Evolutionary conservation across 2,888 invertebrate species (phyloP).

Genomic region (Leucania comma): DNA sequence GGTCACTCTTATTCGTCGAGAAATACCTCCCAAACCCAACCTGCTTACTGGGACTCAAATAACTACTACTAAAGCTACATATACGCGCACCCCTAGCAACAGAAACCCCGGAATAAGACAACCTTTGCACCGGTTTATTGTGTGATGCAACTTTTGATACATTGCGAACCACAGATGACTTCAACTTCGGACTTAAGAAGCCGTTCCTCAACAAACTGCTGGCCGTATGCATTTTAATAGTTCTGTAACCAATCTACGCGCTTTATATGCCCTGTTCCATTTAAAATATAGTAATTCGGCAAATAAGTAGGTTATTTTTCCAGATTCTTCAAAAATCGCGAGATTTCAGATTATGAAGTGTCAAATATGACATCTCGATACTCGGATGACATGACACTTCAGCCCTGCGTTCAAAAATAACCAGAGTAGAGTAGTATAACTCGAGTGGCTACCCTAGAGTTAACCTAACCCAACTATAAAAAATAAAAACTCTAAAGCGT

Average conservation of each 20-base stretch:
- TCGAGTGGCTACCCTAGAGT: too few species aligned
- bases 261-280: constrained; percentile 70
- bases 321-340: constrained; percentile 79
- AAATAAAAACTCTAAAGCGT: too few species aligned
- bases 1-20: constrained; percentile 82
- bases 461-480: too few species aligned
- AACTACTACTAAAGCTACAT: constrained; percentile 71
- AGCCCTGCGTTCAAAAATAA: too few species aligned
- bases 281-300: constrained; percentile 65
- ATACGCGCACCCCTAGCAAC: constrained; percentile 67
- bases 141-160: constrained; percentile 87
- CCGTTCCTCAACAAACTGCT: constrained; percentile 81
- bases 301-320: constrained; percentile 83
- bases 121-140: constrained; percentile 76
- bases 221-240: constrained; percentile 82
- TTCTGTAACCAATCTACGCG: constrained; percentile 37
- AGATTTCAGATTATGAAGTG: constrained; percentile 29
- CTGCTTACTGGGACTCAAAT: constrained; percentile 57
- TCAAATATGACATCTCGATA: constrained; percentile 18
- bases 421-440: too few species aligned
- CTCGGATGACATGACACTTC: constrained; percentile 17
- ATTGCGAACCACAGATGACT: constrained; percentile 78
- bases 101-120: constrained; percentile 63
- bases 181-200: constrained; percentile 79
- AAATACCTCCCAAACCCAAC: constrained; percentile 73